These are phyloP conservation scores for Zoanthus sociatus DNA, from an alignment of 92 coral and sea anemone species.

Conservation along the genomic window DNA sequence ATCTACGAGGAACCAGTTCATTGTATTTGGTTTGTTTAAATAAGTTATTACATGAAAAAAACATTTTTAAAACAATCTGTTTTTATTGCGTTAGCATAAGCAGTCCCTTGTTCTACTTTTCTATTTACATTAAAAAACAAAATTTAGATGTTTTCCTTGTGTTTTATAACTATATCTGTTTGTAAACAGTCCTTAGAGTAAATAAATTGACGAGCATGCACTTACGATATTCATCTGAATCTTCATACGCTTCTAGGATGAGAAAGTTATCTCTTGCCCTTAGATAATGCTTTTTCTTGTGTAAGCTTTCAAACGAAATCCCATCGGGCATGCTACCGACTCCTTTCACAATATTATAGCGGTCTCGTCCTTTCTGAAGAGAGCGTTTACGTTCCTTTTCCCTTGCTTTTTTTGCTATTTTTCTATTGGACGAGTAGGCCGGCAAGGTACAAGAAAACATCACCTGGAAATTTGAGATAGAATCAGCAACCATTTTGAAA, in stretches of 20 bases:
- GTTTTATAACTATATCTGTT: background rate
- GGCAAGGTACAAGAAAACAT: slow-evolving; percentile 92
- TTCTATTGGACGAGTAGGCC: slow-evolving; percentile 76
- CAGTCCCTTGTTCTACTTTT: background rate
- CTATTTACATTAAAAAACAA: background rate
- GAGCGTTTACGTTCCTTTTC: slow-evolving; percentile 81
- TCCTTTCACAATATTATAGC: slow-evolving; percentile 93
- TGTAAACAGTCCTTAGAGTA: background rate
- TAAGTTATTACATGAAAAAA: background rate
- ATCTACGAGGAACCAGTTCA: background rate
- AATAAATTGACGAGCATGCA: slow-evolving; percentile 7
- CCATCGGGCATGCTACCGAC: slow-evolving; percentile 93
- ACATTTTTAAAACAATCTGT: background rate
- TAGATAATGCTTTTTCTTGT: slow-evolving; percentile 83
- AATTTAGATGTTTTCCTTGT: background rate
- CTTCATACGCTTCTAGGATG: slow-evolving; percentile 91
- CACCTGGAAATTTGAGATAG: slow-evolving; percentile 63
- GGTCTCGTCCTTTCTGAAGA: slow-evolving; percentile 82
- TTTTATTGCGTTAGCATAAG: background rate
- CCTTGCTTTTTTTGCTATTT: slow-evolving; percentile 68
- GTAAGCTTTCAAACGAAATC: slow-evolving; percentile 91
- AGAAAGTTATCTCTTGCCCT: slow-evolving; percentile 84
- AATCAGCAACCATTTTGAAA: slow-evolving; percentile 36
- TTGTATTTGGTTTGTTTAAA: background rate
- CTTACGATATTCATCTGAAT: slow-evolving; percentile 95